phyloP scores from a whole-genome alignment of 2,888 invertebrate genomes.

The Lymantria dispar region DNA sequence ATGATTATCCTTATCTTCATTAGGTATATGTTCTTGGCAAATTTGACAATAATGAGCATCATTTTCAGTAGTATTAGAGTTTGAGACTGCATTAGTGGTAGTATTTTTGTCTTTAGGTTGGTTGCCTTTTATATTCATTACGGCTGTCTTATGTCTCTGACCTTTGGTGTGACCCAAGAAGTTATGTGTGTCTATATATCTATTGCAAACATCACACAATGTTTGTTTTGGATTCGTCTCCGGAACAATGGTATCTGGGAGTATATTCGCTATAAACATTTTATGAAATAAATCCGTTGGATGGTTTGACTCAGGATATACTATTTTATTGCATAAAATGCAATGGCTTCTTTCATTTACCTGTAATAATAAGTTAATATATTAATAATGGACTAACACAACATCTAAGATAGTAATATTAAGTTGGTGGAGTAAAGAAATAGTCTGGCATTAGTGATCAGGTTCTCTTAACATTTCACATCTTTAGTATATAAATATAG shows the following conservation, averaged over 20 bases:
- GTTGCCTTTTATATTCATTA: not conserved
- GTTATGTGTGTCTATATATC: not conserved
- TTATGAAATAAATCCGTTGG: not conserved
- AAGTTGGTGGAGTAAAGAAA: no score
- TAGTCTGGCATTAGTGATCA: no score
- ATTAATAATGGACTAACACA: no score
- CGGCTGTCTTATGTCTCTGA: not conserved
- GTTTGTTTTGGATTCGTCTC: not conserved
- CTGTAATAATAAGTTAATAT: slow-evolving; percentile 10
- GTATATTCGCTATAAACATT: not conserved
- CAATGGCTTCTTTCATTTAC: slow-evolving; percentile 8
- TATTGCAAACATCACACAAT: slow-evolving; percentile 6
- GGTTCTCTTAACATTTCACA: no score
- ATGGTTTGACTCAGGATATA: not conserved
- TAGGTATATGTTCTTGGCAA: slow-evolving; percentile 11
- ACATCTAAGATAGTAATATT: no score
- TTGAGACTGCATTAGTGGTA: not conserved
- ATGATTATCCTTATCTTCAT: slow-evolving; percentile 3
- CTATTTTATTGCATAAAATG: slow-evolving; percentile 11
- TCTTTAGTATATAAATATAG: no score
- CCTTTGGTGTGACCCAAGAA: slow-evolving; percentile 1
- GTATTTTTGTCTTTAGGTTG: not conserved
- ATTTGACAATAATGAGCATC: not conserved
- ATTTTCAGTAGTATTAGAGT: not conserved
- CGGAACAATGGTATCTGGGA: not conserved